Conservation (phyloP, 2,113 vertebrate genomes). For the Nanorana parkeri region DNA sequence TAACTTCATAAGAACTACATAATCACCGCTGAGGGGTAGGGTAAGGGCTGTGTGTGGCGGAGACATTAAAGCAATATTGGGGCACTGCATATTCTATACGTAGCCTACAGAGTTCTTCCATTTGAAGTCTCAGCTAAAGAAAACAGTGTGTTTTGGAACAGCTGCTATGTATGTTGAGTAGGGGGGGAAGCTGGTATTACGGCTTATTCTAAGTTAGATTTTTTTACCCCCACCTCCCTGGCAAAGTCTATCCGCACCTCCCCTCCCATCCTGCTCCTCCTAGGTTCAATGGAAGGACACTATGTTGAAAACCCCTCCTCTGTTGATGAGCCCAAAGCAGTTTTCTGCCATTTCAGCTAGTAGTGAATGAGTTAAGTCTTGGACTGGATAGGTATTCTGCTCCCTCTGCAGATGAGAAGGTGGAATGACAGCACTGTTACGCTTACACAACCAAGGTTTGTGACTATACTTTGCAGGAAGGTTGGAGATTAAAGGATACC, state of each 20-base stretch:
- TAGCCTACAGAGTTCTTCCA: constrained; percentile 42
- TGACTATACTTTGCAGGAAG: too few relatives aligned
- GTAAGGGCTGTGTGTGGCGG: constrained; percentile 8
- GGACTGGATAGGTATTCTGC: neutral
- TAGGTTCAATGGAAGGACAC: constrained; percentile 58
- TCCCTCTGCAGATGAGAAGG: constrained; percentile 43
- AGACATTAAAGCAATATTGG: constrained; percentile 22
- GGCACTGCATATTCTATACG: constrained; percentile 25
- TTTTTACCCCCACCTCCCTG: constrained; percentile 55
- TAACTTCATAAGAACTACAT: neutral
- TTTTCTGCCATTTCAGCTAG: neutral
- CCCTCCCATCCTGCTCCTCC: constrained; percentile 58
- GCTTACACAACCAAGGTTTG: neutral
- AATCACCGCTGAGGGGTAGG: neutral
- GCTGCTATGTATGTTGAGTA: constrained; percentile 56
- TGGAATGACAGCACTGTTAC: neutral
- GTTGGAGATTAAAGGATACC: too few relatives aligned
- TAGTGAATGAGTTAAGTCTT: constrained; percentile 21
- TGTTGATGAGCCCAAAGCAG: constrained; percentile 11
- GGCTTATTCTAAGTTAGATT: constrained; percentile 55
- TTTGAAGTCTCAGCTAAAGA: constrained; percentile 50
- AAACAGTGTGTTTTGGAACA: constrained; percentile 57
- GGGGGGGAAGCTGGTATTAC: constrained; percentile 56
- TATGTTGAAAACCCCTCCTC: constrained; percentile 47
- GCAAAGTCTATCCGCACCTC: constrained; percentile 48